Evolutionary conservation across 2,888 invertebrate genomes (phyloP), one percentile per base, ranked within the genome.

Genomic region (Machimus rusticus): DNA sequence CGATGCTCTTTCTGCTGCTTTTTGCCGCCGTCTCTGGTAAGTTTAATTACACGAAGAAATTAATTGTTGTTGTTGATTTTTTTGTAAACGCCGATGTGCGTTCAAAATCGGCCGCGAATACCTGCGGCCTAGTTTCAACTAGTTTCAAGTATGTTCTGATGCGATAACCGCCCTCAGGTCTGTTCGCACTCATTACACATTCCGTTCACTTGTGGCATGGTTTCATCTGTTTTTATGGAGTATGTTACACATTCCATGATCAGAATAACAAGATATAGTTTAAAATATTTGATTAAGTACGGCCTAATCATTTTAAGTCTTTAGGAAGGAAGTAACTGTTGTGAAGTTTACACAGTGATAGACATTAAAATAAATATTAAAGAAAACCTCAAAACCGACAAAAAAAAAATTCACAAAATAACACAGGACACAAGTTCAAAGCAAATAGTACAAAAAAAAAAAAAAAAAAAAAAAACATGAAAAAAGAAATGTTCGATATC

Each of bases 11-110:
- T 19, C 57, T 82, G 2, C 31, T 82, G 37, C 57, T 82, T 37
- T 57, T 82, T 23, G 66, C 82, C 19, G 57, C 66, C 28, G 31
- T 82, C 57, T 57, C 82, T 37, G 82, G 82, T 82, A 82, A 82
- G 82, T 82, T 34, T 66, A 66, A 66, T 66, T 66, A 66, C 8
- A 8, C 51, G 5, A 5, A 28, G 28, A 66, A 66, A 66, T 19
- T 19, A 66, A 23, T 28, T 6, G 19, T n/a, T 55, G 55, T 55
- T 66, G 66, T 23, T 66, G 19, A 28, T 66, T 3, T 66, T 66
- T 9, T 9, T 66, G 55, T 57, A 57, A 57, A 57, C 12, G 2
- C 28, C 12, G 66, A 23, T 28, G 66, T 28, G 16, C 66, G 66
- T 66, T 66, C 1, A 23, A 57, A 57, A 23, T 23, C 55, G 23